Evolutionary conservation across 2,888 invertebrate species (phyloP), one percentile per base, ranked within the genome.

Genomic region (Leptinotarsa tumamoca): DNA sequence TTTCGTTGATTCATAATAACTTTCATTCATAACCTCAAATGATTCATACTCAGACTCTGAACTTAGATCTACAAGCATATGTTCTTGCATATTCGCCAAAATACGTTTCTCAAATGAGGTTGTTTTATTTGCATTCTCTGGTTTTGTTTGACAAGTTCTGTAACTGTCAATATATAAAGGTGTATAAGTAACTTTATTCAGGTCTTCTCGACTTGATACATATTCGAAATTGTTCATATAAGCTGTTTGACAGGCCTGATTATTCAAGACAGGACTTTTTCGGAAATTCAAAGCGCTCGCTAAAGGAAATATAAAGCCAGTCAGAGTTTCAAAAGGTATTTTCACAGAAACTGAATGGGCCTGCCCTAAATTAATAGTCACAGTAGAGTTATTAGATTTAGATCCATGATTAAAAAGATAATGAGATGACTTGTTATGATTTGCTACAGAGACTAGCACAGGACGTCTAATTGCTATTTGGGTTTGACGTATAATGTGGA

Each of bases 241-340:
- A 67, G 81, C 75, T 14, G 88, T 88, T 80, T 87, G 87, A 50
- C 83, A 84, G n/a, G 79, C 81, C 73, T 82, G 78, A 21, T 81
- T 80, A 67, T 74, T 82, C 56, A 81, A 80, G 23, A 77, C 67
- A 13, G 83, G 81, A 27, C 77, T 61, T 43, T 80, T 78, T 4
- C 76, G 68, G 10, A 85, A 74, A 78, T 86, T 85, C 27, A 88
- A 79, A 68, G 86, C 87, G 51, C 75, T 83, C 4, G 86, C 86
- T 76, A 88, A 87, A 0, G 88, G 88, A 69, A 80, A 76, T 69
- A 88, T 87, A 78, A 88, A 88, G 54, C 84, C 86, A 63, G 77
- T 82, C 10, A 88, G 67, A 18, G 85, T 85, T 67, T 86, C 82
- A 70, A 86, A 76, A 5, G 88, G 83, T 74, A 88, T 85, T 71